Evolutionary conservation across 2,113 vertebrate species (phyloP).

Genomic region (Sylvilagus bachmani): DNA sequence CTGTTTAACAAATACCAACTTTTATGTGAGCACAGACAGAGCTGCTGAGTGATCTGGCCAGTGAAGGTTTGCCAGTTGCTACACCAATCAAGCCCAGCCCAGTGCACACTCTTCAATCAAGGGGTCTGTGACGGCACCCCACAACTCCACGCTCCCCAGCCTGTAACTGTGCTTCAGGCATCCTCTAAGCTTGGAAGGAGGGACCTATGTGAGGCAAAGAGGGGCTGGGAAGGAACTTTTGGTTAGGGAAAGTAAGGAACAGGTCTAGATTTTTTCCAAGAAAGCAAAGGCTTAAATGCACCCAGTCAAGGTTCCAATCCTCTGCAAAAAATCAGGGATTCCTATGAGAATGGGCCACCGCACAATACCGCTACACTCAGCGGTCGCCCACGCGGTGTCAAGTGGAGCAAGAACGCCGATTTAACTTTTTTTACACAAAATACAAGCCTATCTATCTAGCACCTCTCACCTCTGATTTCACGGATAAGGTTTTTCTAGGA

Average conservation of each 20-base stretch:
- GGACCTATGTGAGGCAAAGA: accelerated
- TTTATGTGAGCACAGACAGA: not conserved
- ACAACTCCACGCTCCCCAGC: not conserved
- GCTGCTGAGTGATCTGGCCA: not conserved
- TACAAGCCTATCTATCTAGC: not conserved
- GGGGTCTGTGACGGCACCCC: not conserved
- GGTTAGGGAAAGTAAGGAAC: not conserved
- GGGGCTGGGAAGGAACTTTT: not conserved
- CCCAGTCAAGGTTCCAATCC: not conserved
- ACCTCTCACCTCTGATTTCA: not conserved
- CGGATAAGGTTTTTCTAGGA: not conserved
- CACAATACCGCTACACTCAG: accelerated
- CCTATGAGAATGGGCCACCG: not conserved
- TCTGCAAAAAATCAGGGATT: not conserved
- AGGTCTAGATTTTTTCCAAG: not conserved
- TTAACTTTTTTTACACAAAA: not conserved
- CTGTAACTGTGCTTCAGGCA: not conserved
- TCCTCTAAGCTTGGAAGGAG: not conserved
- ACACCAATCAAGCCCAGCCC: not conserved
- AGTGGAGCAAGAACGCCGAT: not conserved
- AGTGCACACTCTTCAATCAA: not conserved
- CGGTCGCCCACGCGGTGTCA: accelerated
- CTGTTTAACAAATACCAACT: not conserved
- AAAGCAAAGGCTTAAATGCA: not conserved
- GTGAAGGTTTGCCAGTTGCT: not conserved